These are phyloP conservation scores for Astreopora myriophthalma DNA, from an alignment of 64 coral and sea anemone genomes.

Conservation along the genomic window DNA sequence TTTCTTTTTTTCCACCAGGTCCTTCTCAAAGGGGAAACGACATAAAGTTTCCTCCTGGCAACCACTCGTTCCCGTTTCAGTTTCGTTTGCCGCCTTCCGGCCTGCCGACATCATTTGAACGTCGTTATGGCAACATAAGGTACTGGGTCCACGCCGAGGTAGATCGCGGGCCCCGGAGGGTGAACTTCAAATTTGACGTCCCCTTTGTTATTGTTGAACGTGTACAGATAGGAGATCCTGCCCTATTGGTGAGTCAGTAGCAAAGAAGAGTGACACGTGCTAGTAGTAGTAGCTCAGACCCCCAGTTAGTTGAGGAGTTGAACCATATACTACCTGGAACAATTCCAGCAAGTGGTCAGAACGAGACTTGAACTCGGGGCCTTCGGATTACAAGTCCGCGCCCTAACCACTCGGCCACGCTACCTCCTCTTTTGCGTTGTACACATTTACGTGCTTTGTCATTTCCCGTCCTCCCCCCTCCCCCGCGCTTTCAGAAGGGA, in stretches of 20 bases:
- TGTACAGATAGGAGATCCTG: slow-evolving; percentile 2
- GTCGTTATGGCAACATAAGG: not conserved
- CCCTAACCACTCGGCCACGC: no score
- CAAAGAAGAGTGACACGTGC: no score
- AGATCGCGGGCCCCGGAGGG: not conserved
- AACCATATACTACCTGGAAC: no score
- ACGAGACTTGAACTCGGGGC: no score
- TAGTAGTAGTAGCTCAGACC: no score
- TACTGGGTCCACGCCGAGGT: slow-evolving; percentile 5
- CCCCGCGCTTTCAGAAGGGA: no score
- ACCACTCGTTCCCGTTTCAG: slow-evolving; percentile 18
- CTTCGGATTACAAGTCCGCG: no score
- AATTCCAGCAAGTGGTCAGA: no score
- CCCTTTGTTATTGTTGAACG: slow-evolving; percentile 22
- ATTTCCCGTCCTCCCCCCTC: no score
- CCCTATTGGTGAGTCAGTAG: not conserved
- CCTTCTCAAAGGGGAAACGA: slow-evolving; percentile 7
- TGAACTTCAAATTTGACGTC: not conserved
- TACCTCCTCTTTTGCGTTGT: no score
- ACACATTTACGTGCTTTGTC: no score
- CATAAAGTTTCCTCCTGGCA: not conserved
- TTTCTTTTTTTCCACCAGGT: not conserved
- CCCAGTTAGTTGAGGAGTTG: no score
- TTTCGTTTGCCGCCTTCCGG: not conserved
- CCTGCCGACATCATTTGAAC: slow-evolving; percentile 29